A percentile compares a stretch with the other conserved stretches of the same genome.
Evolutionary conservation across 2,113 vertebrate species (phyloP).

Genomic region (Todiramphus saurophagus): DNA sequence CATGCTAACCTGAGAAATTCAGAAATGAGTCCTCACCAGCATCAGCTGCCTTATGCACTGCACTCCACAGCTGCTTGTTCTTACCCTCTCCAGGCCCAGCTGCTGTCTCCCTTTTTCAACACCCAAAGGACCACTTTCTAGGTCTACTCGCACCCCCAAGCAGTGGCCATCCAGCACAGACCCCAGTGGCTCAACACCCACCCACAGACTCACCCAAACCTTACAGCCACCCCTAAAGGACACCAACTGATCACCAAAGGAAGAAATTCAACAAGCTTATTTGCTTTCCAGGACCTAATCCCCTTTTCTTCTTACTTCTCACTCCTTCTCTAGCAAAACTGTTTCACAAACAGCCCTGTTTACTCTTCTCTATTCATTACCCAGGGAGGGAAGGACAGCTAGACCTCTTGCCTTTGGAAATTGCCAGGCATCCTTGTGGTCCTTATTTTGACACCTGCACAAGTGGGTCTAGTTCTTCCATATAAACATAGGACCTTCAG

Average conservation of each 20-base stretch:
- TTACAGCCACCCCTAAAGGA: neutral
- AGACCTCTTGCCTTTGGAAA: neutral
- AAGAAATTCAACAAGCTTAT: neutral
- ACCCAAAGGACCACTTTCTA: neutral
- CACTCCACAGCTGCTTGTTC: neutral
- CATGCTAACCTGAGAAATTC: neutral
- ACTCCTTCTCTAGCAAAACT: neutral
- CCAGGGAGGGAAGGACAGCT: neutral
- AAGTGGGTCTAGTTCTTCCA: neutral
- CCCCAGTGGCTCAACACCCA: neutral
- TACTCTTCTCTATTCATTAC: neutral
- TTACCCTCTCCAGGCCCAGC: neutral
- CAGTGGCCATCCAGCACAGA: neutral
- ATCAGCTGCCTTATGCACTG: neutral
- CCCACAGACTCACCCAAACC: too few relatives aligned
- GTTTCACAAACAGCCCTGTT: neutral
- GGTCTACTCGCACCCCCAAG: too few relatives aligned
- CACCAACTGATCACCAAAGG: neutral
- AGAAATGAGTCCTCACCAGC: neutral
- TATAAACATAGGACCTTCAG: neutral
- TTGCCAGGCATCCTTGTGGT: rapidly evolving
- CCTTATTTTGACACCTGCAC: neutral
- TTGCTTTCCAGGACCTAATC: neutral
- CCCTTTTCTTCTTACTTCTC: neutral
- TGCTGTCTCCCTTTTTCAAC: neutral